These are phyloP conservation scores for Drosophila teissieri DNA, from an alignment of 1,140 invertebrate species.

Conservation along the genomic window DNA sequence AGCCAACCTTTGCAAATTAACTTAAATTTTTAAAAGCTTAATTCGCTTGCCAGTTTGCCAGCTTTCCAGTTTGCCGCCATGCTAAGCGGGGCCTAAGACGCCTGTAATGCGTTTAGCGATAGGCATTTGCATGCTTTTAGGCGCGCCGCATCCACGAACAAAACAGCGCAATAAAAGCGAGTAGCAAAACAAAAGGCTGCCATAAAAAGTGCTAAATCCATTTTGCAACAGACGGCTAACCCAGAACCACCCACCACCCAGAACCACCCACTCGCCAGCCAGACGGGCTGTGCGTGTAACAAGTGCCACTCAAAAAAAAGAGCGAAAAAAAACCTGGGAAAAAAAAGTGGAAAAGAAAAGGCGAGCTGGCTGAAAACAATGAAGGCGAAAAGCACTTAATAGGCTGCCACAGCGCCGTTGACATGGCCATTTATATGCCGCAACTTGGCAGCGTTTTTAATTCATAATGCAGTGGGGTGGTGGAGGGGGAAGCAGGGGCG, in stretches of 20 bases:
- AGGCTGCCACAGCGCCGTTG: constrained; percentile 56
- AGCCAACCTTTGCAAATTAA: constrained; percentile 48
- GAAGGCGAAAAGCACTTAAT: constrained; percentile 64
- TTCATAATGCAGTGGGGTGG: constrained; percentile 56
- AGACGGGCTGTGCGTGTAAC: constrained; percentile 52
- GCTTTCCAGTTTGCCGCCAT: too few relatives aligned
- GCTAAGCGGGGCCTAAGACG: constrained; percentile 46
- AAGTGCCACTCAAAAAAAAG: constrained; percentile 60
- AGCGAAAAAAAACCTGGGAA: neutral
- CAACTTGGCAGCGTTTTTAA: constrained; percentile 64
- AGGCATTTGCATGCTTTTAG: constrained; percentile 70
- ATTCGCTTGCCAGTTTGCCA: constrained; percentile 21
- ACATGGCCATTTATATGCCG: constrained; percentile 67
- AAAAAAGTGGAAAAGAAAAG: neutral
- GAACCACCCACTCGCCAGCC: constrained; percentile 22
- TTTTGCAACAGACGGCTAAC: constrained; percentile 37
- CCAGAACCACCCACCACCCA: constrained; percentile 11
- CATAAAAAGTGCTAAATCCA: constrained; percentile 51
- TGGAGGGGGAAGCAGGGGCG: neutral
- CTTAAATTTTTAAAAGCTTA: constrained; percentile 61
- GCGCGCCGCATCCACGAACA: constrained; percentile 12
- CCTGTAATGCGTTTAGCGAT: constrained; percentile 58
- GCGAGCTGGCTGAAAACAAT: constrained; percentile 46
- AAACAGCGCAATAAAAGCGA: constrained; percentile 1
- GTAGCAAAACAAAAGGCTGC: constrained; percentile 22